phyloP scores from a whole-genome alignment of 2,888 invertebrate species.

The Tortricodes alternella region DNA sequence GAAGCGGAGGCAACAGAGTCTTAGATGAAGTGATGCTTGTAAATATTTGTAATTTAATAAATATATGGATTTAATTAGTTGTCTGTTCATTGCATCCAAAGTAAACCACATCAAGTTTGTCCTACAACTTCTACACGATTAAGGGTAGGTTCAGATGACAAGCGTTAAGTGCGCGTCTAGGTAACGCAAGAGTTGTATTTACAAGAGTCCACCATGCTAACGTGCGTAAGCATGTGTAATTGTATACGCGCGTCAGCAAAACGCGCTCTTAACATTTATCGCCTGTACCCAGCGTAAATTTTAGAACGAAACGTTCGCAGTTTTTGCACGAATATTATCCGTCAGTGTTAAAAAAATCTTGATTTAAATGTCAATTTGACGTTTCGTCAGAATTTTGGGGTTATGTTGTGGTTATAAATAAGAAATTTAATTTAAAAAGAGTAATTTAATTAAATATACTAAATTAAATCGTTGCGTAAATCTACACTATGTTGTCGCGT shows the following conservation, averaged over 20 bases:
- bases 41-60: slow-evolving; percentile 15
- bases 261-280: too few species aligned
- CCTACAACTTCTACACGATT: background rate
- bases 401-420: slow-evolving; percentile 43
- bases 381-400: slow-evolving; percentile 35
- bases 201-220: too few species aligned
- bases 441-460: background rate
- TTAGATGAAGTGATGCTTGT: slow-evolving; percentile 35
- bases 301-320: background rate
- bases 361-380: background rate
- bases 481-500: slow-evolving; percentile 61
- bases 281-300: too few species aligned
- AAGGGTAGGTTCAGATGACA: too few species aligned
- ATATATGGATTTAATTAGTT: background rate
- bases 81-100: too few species aligned
- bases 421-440: slow-evolving; percentile 3
- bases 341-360: slow-evolving; percentile 10
- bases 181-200: too few species aligned
- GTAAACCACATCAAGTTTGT: too few species aligned
- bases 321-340: slow-evolving; percentile 4
- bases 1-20: slow-evolving; percentile 62
- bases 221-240: too few species aligned
- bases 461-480: background rate
- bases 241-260: too few species aligned
- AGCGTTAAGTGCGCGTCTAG: too few species aligned